Evolutionary conservation across 1,140 invertebrate genomes (phyloP).

Genomic region (Meloidogyne chitwoodi): DNA sequence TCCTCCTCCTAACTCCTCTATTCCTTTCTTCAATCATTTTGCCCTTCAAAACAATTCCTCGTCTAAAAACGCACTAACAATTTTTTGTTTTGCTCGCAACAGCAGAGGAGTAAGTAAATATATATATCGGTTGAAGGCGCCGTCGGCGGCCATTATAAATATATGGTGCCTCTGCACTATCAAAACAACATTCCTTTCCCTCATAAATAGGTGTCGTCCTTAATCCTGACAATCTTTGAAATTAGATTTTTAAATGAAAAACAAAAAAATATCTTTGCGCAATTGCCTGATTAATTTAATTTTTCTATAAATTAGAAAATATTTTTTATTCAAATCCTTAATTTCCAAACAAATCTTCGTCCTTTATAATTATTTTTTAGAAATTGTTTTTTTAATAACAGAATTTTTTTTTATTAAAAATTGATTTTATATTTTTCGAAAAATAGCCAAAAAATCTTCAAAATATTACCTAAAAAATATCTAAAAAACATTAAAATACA

Average conservation of each 20-base stretch:
- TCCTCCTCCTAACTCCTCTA: background rate
- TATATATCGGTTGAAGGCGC: background rate
- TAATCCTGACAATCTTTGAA: background rate
- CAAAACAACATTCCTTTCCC: background rate
- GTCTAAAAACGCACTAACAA: background rate
- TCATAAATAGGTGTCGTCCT: background rate
- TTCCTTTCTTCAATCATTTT: background rate
- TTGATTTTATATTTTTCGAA: no score
- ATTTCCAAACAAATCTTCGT: background rate
- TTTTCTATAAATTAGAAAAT: background rate
- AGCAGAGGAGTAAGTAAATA: background rate
- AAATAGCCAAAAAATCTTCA: no score
- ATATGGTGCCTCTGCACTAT: background rate
- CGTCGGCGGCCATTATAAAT: background rate
- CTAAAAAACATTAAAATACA: no score
- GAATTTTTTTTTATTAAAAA: no score
- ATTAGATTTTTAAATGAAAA: background rate
- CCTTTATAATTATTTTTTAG: background rate
- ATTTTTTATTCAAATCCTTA: background rate
- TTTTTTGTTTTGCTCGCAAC: background rate
- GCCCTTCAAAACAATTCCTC: background rate
- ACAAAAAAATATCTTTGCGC: background rate
- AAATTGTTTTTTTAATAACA: no score
- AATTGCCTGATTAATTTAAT: background rate
- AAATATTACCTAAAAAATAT: no score